A percentile compares a stretch with the other conserved stretches of the same genome.
These are phyloP conservation scores for Sesia apiformis DNA, from an alignment of 2,888 invertebrate species.

Conservation along the genomic window DNA sequence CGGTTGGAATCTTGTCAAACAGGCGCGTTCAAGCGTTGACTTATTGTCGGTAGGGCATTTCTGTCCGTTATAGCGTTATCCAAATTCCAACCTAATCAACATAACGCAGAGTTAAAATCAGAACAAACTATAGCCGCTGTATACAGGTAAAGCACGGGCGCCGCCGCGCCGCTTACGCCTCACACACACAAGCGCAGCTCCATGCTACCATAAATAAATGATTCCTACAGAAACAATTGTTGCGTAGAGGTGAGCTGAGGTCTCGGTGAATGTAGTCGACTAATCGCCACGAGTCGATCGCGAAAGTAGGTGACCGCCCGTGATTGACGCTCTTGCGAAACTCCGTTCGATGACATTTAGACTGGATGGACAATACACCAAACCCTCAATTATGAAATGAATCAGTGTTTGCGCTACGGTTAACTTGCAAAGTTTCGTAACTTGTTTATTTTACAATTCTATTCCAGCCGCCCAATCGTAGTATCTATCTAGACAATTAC, in stretches of 20 bases:
- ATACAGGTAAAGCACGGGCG: conserved; percentile 70
- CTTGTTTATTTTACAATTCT: too few species aligned
- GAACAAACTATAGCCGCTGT: conserved; percentile 7
- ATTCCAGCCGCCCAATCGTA: too few species aligned
- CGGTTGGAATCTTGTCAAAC: conserved; percentile 76
- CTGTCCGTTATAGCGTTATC: conserved; percentile 28
- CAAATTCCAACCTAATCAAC: conserved; percentile 24
- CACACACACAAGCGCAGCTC: conserved; percentile 45
- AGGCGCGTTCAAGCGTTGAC: conserved; percentile 74
- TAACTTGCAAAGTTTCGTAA: too few species aligned
- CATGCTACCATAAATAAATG: conserved; percentile 71
- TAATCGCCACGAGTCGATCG: conserved; percentile 69
- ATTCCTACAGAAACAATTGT: conserved; percentile 75
- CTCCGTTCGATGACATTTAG: conserved; percentile 69
- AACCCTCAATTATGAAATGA: conserved; percentile 61
- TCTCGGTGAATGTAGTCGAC: conserved; percentile 68
- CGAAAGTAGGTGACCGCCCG: conserved; percentile 74
- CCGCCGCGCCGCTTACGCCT: conserved; percentile 49
- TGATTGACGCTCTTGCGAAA: conserved; percentile 72
- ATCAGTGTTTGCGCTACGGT: background rate
- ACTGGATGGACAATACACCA: conserved; percentile 58
- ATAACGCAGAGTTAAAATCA: conserved; percentile 1
- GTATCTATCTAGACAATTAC: too few species aligned
- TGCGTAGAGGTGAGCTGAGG: conserved; percentile 70
- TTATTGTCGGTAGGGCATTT: conserved; percentile 73